Base-by-base conservation (phyloP, 2,888 invertebrate genomes). In the Caenorhabditis macrosperma region DNA sequence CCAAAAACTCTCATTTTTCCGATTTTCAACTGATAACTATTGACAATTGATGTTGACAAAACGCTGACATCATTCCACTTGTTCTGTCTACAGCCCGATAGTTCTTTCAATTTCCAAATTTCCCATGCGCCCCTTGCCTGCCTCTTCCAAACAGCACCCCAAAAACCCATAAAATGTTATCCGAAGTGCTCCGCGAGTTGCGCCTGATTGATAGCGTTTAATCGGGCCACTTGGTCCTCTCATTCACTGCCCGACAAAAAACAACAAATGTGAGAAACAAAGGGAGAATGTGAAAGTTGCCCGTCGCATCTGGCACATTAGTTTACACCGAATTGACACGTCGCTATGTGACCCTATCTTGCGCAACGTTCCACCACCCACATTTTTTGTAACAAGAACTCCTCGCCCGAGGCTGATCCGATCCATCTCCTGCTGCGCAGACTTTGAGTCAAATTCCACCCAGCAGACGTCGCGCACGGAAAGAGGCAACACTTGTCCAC, bases 371-470 rank as follows among this genome's bases (percentile, higher is more conserved):
- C 44, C 20, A n/a, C 50, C 5, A 30, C 24, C n/a, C 24, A 24
- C 24, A 28, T 30, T 74, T 64, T 64, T 74, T 74, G 74, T 74
- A 59, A 74, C 54, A 55, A 30, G 48, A 61, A 54, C 15, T 17
- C 52, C 22, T 38, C 44, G 20, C n/a, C 20, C 7, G 33, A 24
- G 12, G 35, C 33, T 33, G 33, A 33, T 33, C 26, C 20, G 17
- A 17, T 59, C 59, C 17, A 28, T 41, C 54, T 63, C 71, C 55
- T 52, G 35, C 72, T 64, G 72, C 63, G 63, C 48, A 48, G 20
- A 10, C 46, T 17, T 41, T 44, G 63, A 74, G 74, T 74, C 74
- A 66, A 74, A 64, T 74, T 74, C 74, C 74, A 57, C 28, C 38
- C 61, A 61, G 46, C 71, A 71, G 71, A 54, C 61, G 71, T 60